A percentile compares a stretch with the other conserved stretches of the same genome.
These are phyloP conservation scores for Microcebus lehilahytsara DNA, from an alignment of 2,113 vertebrate genomes.

Conservation along the genomic window DNA sequence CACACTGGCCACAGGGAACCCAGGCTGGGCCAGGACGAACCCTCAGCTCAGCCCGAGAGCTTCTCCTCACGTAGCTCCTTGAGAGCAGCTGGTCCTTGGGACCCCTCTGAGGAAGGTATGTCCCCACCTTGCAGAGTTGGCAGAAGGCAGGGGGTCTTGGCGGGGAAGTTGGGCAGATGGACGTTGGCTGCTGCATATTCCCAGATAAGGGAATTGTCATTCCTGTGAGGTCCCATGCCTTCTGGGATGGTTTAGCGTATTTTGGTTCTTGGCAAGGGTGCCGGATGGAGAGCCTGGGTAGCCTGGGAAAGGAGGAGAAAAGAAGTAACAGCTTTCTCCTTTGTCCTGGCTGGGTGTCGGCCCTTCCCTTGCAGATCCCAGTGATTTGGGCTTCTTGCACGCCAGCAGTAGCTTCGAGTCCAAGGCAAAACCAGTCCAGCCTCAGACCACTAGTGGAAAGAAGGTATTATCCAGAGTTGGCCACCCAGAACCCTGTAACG, in stretches of 20 bases:
- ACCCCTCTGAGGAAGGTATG: conserved; percentile 60
- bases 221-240: not conserved
- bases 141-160: not conserved
- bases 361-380: conserved; percentile 39
- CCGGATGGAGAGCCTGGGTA: not conserved
- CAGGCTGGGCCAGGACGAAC: conserved; percentile 16
- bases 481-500: not conserved
- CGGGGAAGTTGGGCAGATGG: not conserved
- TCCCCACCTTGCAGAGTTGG: not conserved
- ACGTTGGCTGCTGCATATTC: not conserved
- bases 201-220: not conserved
- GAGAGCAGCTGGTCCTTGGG: not conserved
- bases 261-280: not conserved
- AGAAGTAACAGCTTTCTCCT: not conserved
- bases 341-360: not conserved
- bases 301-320: not conserved
- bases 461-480: conserved; percentile 62
- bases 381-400: conserved; percentile 20
- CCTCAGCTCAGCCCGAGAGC: not conserved
- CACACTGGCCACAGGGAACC: not conserved
- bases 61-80: not conserved
- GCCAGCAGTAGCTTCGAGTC: not conserved
- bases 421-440: not conserved
- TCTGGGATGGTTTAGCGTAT: not conserved
- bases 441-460: conserved; percentile 7